Conservation (phyloP, 2,797 vertebrate genomes). For the Bradypus variegatus region DNA sequence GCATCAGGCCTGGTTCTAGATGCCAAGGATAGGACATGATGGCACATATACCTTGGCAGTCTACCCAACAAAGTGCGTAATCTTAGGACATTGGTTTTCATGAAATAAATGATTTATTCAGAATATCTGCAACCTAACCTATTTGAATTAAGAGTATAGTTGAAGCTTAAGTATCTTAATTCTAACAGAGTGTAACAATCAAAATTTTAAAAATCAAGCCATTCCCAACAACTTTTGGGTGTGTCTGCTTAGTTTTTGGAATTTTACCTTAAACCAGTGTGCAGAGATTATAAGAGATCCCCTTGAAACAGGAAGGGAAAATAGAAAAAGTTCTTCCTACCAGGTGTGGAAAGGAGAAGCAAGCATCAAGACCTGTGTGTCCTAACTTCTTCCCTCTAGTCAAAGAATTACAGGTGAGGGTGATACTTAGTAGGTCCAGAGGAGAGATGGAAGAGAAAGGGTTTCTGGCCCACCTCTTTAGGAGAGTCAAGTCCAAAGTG, state of each 20-base stretch:
- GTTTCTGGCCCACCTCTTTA: background rate
- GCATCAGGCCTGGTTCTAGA: background rate
- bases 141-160: background rate
- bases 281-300: background rate
- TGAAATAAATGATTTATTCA: background rate
- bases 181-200: background rate
- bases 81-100: background rate
- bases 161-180: constrained; percentile 21
- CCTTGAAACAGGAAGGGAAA: background rate
- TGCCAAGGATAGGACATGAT: background rate
- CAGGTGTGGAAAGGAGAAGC: background rate
- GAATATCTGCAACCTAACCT: background rate
- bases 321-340: background rate
- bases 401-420: background rate
- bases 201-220: background rate
- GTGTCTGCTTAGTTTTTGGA: background rate
- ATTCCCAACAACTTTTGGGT: background rate
- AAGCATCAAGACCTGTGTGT: background rate
- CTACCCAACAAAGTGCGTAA: background rate
- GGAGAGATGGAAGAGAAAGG: background rate
- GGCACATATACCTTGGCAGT: background rate
- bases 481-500: background rate
- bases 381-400: background rate
- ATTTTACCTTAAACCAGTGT: background rate
- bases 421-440: background rate